phyloP scores from a whole-genome alignment of 2,888 invertebrate species.

The Carpatolechia fugitivella region DNA sequence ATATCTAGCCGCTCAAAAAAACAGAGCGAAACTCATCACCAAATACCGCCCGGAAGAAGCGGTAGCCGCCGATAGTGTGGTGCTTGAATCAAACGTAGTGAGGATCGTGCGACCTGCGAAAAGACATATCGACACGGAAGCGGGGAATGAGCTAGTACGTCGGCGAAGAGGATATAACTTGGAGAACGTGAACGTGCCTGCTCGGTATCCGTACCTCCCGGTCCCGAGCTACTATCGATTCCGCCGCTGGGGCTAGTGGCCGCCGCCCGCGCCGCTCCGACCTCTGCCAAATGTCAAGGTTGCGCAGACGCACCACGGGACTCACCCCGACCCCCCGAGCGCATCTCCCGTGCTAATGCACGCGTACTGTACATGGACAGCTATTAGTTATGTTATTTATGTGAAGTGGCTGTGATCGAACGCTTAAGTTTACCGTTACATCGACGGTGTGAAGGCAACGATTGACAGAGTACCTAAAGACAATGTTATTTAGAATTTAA shows the following conservation, averaged over 20 bases:
- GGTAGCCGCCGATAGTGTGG: conserved; percentile 62
- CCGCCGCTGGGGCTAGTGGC: conserved; percentile 71
- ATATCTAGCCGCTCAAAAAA: conserved; percentile 55
- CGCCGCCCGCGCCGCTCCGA: conserved; percentile 24
- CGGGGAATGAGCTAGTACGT: conserved; percentile 51
- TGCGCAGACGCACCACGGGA: conserved; percentile 48
- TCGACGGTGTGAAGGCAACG: conserved; percentile 46
- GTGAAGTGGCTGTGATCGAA: conserved; percentile 72
- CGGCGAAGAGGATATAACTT: conserved; percentile 71
- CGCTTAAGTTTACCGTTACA: conserved; percentile 51
- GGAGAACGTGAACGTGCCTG: conserved; percentile 72
- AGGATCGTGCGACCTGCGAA: conserved; percentile 57
- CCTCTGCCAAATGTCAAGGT: conserved; percentile 67
- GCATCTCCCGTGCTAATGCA: conserved; percentile 25
- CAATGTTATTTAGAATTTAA: neutral
- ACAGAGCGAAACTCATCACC: conserved; percentile 65
- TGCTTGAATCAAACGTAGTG: conserved; percentile 67
- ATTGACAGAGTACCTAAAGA: conserved; percentile 44
- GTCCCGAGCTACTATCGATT: conserved; percentile 65
- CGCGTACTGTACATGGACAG: conserved; percentile 40
- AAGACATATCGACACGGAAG: conserved; percentile 36
- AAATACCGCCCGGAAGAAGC: conserved; percentile 58
- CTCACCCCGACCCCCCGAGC: neutral
- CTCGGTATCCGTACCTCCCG: conserved; percentile 69
- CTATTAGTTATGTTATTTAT: conserved; percentile 40